A percentile compares a stretch with the other conserved stretches of the same genome.
Evolutionary conservation across 2,888 invertebrate species (phyloP).

Genomic region (Zhuqinia jingwanae): DNA sequence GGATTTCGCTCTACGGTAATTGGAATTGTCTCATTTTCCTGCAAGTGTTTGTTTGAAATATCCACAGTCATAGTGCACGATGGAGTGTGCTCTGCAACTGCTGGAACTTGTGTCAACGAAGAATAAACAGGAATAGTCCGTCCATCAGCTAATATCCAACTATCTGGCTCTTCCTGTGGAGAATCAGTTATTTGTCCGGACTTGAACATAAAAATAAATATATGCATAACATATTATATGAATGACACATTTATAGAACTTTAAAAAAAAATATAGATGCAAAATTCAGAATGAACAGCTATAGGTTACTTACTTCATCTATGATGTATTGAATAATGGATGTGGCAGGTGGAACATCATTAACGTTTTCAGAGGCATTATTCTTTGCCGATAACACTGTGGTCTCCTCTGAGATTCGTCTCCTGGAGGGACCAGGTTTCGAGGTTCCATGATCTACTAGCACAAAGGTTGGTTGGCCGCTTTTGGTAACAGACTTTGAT

Average conservation of each 20-base stretch:
- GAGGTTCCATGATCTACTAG: conserved; percentile 47
- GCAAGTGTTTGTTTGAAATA: conserved; percentile 11
- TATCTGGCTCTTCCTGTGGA: conserved; percentile 65
- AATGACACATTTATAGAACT: not conserved
- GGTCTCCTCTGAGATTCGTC: conserved; percentile 20
- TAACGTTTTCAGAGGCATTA: not conserved
- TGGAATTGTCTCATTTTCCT: conserved; percentile 36
- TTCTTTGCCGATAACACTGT: too few relatives aligned
- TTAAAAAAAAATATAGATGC: too few relatives aligned
- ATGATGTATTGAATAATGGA: conserved; percentile 75
- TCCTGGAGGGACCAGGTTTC: conserved; percentile 49
- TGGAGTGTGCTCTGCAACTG: conserved; percentile 41
- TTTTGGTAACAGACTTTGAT: not conserved
- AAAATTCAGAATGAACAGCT: not conserved
- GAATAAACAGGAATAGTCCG: conserved; percentile 74
- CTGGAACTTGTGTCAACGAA: conserved; percentile 64
- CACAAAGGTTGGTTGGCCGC: conserved; percentile 44
- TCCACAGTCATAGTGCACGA: conserved; percentile 64
- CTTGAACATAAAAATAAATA: too few relatives aligned
- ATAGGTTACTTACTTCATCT: conserved; percentile 62
- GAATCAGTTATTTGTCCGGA: conserved; percentile 55
- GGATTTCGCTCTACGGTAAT: conserved; percentile 32
- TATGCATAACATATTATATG: too few relatives aligned
- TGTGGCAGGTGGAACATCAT: conserved; percentile 43
- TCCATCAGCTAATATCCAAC: conserved; percentile 73